Evolutionary conservation across 2,113 vertebrate species (phyloP).

Genomic region (Elanoides forficatus): DNA sequence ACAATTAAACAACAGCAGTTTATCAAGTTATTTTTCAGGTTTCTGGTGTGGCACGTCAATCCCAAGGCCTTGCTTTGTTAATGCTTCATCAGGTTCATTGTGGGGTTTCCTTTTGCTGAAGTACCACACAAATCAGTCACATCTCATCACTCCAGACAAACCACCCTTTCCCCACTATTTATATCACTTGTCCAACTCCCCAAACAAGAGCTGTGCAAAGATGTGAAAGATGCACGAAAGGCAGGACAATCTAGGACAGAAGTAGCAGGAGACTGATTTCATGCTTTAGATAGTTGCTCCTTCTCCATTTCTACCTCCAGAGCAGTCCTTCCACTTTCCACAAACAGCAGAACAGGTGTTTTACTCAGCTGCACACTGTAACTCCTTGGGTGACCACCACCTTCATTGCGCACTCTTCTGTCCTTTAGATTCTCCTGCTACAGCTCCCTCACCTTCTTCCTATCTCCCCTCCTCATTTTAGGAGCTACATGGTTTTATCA

Average conservation of each 20-base stretch:
- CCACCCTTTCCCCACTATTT: neutral
- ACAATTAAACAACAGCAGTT: neutral
- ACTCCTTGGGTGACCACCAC: neutral
- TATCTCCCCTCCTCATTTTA: neutral
- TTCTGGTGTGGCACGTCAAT: neutral
- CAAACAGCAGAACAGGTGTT: neutral
- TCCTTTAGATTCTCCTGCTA: neutral
- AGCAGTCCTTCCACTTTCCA: neutral
- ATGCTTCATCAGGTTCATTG: neutral
- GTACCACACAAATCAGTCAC: neutral
- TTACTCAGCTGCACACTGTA: neutral
- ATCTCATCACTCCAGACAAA: neutral
- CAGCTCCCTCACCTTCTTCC: neutral
- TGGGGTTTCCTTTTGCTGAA: neutral
- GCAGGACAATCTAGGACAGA: neutral
- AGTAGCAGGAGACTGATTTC: neutral
- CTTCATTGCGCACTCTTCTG: neutral
- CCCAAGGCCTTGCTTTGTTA: neutral
- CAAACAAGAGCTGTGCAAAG: neutral
- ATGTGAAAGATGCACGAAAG: accelerated
- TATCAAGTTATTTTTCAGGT: neutral
- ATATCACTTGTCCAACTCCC: neutral
- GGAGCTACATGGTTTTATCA: neutral
- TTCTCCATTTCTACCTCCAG: neutral
- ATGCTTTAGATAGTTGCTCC: neutral